A percentile compares a stretch with the other conserved stretches of the same genome.
phyloP scores from a whole-genome alignment of 2,113 vertebrate genomes.

The Penelope pileata region DNA sequence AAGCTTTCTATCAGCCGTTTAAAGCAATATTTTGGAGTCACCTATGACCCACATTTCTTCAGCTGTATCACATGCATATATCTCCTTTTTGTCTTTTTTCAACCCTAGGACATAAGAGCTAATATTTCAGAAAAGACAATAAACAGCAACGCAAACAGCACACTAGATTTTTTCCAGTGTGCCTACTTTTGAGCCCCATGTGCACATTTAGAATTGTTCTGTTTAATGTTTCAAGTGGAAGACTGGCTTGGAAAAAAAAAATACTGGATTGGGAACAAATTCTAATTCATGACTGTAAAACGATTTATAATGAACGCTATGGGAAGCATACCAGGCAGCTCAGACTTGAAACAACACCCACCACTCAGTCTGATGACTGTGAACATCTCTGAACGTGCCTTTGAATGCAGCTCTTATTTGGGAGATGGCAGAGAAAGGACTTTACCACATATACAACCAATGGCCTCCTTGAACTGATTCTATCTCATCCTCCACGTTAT shows the following conservation, averaged over 20 bases:
- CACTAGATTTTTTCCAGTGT: background rate
- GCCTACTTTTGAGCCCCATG: background rate
- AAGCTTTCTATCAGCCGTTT: conserved; percentile 28
- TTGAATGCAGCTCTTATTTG: background rate
- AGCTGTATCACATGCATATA: conserved; percentile 4
- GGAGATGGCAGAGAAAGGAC: background rate
- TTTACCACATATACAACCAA: background rate
- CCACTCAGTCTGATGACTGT: background rate
- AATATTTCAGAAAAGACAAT: background rate
- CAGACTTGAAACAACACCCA: background rate
- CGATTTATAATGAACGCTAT: background rate
- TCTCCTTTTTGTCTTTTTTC: conserved; percentile 32
- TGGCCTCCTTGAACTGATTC: background rate
- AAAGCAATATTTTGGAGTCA: conserved; percentile 44
- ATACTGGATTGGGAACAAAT: background rate
- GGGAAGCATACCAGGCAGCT: background rate
- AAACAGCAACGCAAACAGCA: conserved; percentile 2
- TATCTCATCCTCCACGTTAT: background rate
- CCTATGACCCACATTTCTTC: conserved; percentile 1
- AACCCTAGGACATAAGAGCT: background rate
- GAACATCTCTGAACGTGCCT: background rate
- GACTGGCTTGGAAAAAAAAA: background rate
- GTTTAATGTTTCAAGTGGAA: background rate
- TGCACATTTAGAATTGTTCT: background rate
- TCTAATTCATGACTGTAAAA: background rate